These are phyloP conservation scores for Discoglossus pictus DNA, from an alignment of 2,797 vertebrate genomes.

Conservation along the genomic window DNA sequence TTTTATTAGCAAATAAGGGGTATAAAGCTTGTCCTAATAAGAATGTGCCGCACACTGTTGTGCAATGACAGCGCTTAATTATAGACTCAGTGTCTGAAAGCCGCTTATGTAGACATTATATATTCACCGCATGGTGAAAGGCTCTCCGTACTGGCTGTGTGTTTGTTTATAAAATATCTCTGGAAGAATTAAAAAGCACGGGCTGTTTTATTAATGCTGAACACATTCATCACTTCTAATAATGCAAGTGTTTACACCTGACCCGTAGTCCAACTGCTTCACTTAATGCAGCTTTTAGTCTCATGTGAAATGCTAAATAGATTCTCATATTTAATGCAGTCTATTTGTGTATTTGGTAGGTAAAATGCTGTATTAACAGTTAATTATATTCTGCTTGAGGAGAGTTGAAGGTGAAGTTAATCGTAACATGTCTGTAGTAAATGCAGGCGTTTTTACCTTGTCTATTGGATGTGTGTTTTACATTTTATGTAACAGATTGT, in stretches of 20 bases:
- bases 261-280: background rate
- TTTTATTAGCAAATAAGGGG: constrained; percentile 11
- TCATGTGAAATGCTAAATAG: constrained; percentile 31
- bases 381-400: constrained; percentile 4
- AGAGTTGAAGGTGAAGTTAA: constrained; percentile 26
- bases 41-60: background rate
- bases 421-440: constrained; percentile 15
- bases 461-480: background rate
- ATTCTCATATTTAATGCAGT: constrained; percentile 17
- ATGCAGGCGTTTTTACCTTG: constrained; percentile 10
- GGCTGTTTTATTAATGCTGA: constrained; percentile 10
- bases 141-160: too few species aligned
- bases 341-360: background rate
- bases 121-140: too few species aligned
- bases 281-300: constrained; percentile 3
- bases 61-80: background rate
- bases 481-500: constrained; percentile 2
- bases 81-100: background rate
- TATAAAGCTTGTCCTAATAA: background rate
- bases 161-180: background rate
- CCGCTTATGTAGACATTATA: too few species aligned
- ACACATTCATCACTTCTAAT: background rate
- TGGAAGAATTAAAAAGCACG: background rate
- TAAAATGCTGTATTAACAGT: constrained; percentile 13
- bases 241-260: constrained; percentile 3